phyloP scores from a whole-genome alignment of 35 echinoderm and acorn worm species.

The Apostichopus parvimensis region DNA sequence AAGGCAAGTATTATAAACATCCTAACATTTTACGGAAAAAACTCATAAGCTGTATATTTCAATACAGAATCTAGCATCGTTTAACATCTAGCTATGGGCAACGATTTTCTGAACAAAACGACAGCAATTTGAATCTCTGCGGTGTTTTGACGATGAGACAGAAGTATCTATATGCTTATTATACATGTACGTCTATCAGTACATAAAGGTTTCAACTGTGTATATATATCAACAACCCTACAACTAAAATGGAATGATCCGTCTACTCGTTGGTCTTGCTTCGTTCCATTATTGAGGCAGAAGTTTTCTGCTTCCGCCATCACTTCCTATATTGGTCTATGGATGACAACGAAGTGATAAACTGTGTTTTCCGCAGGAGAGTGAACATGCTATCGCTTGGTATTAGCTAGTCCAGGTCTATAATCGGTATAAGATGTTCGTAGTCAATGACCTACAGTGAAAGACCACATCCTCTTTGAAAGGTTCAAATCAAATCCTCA shows the following conservation, averaged over 20 bases:
- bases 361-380: slow-evolving; percentile 30
- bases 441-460: background rate
- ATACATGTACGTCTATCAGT: no score
- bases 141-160: no score
- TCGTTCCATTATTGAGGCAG: background rate
- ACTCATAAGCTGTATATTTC: no score
- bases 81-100: no score
- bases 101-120: no score
- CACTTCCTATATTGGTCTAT: slow-evolving; percentile 48
- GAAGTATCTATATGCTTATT: no score
- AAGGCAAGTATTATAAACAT: no score
- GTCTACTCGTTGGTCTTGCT: slow-evolving; percentile 24
- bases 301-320: slow-evolving; percentile 48
- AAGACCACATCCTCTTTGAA: slow-evolving; percentile 33
- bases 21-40: no score
- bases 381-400: slow-evolving; percentile 9
- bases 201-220: no score
- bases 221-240: background rate
- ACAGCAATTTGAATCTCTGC: no score
- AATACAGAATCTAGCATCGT: no score
- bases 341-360: slow-evolving; percentile 37
- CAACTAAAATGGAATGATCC: slow-evolving; percentile 34
- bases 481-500: background rate
- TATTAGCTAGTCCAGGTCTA: background rate
- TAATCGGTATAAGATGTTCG: background rate